phyloP scores from a whole-genome alignment of 2,113 vertebrate species.

The Myrmophylax atrothorax region DNA sequence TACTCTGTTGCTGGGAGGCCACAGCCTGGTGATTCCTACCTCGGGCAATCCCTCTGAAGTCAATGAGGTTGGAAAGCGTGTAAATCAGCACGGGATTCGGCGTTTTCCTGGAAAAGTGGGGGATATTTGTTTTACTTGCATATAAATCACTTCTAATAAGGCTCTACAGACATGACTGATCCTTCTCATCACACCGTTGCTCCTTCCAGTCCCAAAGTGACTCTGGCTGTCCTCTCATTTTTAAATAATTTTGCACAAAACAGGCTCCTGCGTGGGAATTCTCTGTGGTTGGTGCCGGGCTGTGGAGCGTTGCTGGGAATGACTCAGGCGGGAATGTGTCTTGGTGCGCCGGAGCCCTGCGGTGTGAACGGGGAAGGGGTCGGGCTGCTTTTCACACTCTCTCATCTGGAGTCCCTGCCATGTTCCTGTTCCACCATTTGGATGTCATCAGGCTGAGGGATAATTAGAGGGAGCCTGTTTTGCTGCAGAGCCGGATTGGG shows the following conservation, averaged over 20 bases:
- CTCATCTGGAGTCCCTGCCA: neutral
- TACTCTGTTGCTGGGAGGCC: neutral
- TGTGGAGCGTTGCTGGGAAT: neutral
- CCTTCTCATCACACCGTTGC: neutral
- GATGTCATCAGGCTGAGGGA: neutral
- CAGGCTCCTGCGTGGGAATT: neutral
- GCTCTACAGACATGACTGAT: neutral
- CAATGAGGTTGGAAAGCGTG: neutral
- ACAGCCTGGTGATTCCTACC: neutral
- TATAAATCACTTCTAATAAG: slow-evolving; percentile 4
- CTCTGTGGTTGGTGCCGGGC: neutral
- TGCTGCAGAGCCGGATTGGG: neutral
- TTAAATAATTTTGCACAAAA: neutral
- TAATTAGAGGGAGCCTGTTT: slow-evolving; percentile 33
- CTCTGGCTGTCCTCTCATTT: neutral
- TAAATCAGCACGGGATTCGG: neutral
- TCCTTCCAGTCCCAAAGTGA: neutral
- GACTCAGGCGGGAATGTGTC: neutral
- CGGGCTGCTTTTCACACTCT: neutral
- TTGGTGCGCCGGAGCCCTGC: neutral
- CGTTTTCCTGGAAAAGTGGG: neutral
- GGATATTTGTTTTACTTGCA: neutral
- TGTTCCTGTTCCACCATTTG: neutral
- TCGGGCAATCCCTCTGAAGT: slow-evolving; percentile 7
- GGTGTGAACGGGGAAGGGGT: neutral